phyloP scores from a whole-genome alignment of 2,113 vertebrate genomes.

The Galeopterus variegatus region DNA sequence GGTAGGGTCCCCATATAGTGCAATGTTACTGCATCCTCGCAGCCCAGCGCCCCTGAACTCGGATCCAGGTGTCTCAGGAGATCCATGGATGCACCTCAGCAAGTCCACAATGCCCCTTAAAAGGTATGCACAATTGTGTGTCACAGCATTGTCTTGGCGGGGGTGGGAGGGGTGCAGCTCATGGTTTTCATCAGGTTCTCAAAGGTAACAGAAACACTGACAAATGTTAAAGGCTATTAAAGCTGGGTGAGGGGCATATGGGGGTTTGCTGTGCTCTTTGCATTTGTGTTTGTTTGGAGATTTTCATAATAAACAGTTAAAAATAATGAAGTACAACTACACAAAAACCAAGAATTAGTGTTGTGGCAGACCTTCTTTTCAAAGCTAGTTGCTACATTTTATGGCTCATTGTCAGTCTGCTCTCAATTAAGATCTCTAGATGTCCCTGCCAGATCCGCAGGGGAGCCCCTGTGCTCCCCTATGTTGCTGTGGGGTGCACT shows the following conservation, averaged over 20 bases:
- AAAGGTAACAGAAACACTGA: neutral
- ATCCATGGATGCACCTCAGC: neutral
- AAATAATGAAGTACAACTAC: neutral
- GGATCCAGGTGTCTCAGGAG: neutral
- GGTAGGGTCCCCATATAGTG: neutral
- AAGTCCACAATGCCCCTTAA: neutral
- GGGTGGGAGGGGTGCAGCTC: neutral
- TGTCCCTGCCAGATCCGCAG: neutral
- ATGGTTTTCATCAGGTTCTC: neutral
- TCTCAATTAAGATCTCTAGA: neutral
- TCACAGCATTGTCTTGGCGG: neutral
- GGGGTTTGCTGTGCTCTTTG: neutral
- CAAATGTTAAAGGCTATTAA: neutral
- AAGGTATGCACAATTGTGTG: neutral
- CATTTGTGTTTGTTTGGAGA: slow-evolving; percentile 21
- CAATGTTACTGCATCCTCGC: neutral
- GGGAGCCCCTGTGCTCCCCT: too few species aligned
- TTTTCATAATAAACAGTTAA: slow-evolving; percentile 1
- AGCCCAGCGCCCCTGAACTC: neutral
- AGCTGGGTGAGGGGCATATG: neutral
- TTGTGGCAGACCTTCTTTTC: neutral
- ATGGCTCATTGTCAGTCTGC: neutral
- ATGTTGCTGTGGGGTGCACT: neutral
- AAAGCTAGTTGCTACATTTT: neutral
- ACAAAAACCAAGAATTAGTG: slow-evolving; percentile 17